These are phyloP conservation scores for Subanguina moxae DNA, from an alignment of 1,140 invertebrate genomes.

Conservation along the genomic window DNA sequence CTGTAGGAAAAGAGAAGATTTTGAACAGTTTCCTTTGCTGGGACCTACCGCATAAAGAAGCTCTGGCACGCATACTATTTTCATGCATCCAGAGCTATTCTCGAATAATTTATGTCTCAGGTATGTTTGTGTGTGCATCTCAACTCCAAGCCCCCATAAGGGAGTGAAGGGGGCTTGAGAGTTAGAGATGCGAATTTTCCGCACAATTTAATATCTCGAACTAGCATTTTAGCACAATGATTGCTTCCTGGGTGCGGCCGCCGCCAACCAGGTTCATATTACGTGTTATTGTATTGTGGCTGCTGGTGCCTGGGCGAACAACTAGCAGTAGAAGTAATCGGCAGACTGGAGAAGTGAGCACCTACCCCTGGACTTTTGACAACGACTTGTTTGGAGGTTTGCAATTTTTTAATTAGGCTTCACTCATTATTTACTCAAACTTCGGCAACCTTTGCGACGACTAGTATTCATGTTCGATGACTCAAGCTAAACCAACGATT, in stretches of 20 bases:
- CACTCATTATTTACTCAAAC: not conserved
- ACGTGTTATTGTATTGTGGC: not conserved
- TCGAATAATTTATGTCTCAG: too few relatives aligned
- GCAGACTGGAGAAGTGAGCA: not conserved
- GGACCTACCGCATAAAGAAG: too few relatives aligned
- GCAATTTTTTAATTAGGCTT: slow-evolving; percentile 9
- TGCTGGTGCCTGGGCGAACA: not conserved
- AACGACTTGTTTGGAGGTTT: slow-evolving; percentile 53
- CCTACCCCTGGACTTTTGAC: slow-evolving; percentile 53
- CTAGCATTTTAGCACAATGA: not conserved
- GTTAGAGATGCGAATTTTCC: too few relatives aligned
- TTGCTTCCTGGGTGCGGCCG: not conserved
- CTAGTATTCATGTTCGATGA: too few relatives aligned
- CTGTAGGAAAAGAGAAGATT: too few relatives aligned
- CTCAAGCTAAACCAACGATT: too few relatives aligned
- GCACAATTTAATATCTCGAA: not conserved
- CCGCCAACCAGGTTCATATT: not conserved
- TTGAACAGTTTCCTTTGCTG: too few relatives aligned
- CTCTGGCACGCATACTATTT: too few relatives aligned
- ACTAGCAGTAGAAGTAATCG: not conserved
- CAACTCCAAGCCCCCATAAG: too few relatives aligned
- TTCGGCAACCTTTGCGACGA: not conserved
- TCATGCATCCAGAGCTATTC: too few relatives aligned
- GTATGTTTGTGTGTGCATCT: too few relatives aligned
- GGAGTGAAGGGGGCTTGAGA: too few relatives aligned